A percentile compares a stretch with the other conserved stretches of the same genome.
Conservation (phyloP, 2,113 vertebrate genomes). For the Nansenia antarctica region DNA sequence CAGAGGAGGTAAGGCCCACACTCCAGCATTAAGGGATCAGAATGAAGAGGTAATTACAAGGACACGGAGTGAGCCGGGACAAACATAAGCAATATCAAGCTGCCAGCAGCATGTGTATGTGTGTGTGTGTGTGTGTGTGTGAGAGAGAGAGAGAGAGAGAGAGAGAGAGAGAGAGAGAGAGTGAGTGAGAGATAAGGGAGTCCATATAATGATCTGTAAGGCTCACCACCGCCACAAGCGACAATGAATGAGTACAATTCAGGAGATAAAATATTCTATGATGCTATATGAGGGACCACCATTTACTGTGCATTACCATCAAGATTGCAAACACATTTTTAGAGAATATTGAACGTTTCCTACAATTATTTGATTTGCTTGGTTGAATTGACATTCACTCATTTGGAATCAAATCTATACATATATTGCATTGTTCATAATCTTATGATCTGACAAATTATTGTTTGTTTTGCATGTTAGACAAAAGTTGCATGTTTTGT, state of each 20-base stretch:
- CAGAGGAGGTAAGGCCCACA: constrained; percentile 50
- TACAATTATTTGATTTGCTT: too few relatives aligned
- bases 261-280: background rate
- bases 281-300: too few relatives aligned
- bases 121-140: background rate
- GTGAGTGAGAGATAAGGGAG: background rate
- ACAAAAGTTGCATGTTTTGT: background rate
- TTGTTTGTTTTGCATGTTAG: background rate
- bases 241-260: too few relatives aligned
- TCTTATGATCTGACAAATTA: background rate
- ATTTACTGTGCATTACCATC: too few relatives aligned
- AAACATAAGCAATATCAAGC: constrained; percentile 36
- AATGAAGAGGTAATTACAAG: constrained; percentile 64
- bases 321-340: too few relatives aligned
- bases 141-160: background rate
- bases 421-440: background rate
- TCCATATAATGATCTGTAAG: background rate
- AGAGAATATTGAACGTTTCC: too few relatives aligned
- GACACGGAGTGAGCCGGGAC: constrained; percentile 29
- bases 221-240: background rate
- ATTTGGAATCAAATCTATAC: too few relatives aligned
- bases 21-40: constrained; percentile 56
- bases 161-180: background rate
- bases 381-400: too few relatives aligned
- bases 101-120: background rate